Evolutionary conservation across 2,888 invertebrate species (phyloP).

Genomic region (Epistrophe eligans): DNA sequence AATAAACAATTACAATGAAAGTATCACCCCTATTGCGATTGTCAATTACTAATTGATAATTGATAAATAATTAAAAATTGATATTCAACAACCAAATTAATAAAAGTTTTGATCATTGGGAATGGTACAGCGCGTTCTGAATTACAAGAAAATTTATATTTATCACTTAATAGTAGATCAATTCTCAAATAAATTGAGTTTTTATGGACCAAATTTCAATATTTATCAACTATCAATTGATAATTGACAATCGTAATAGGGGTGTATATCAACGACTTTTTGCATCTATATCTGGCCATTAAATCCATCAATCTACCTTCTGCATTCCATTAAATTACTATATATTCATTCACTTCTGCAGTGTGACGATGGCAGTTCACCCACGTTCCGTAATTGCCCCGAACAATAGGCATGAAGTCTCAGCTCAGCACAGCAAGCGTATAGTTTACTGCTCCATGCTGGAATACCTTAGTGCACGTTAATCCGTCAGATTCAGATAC

Average conservation of each 20-base stretch:
- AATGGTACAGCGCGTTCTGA: no score
- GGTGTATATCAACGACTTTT: constrained; percentile 36
- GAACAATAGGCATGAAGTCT: constrained; percentile 23
- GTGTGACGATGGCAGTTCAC: constrained; percentile 57
- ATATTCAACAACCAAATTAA: no score
- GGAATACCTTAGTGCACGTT: constrained; percentile 36
- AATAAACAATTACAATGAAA: constrained; percentile 37
- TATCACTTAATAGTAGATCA: no score
- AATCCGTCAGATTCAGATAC: constrained; percentile 36
- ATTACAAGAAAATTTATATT: no score
- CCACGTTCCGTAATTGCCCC: constrained; percentile 63
- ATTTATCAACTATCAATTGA: no score
- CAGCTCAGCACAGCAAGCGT: neutral
- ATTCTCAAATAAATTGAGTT: no score
- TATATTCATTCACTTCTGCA: constrained; percentile 35
- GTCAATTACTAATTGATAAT: no score
- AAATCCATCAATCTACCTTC: constrained; percentile 42
- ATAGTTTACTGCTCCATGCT: neutral
- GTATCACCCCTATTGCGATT: no score
- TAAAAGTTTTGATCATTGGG: no score
- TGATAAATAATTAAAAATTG: no score
- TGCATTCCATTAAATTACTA: constrained; percentile 56
- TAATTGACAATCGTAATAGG: no score
- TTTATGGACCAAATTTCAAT: no score
- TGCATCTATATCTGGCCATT: constrained; percentile 48